Evolutionary conservation across 2,113 vertebrate species (phyloP), one percentile per base, ranked within the genome.

Genomic region (Pelmatolapia mariae): DNA sequence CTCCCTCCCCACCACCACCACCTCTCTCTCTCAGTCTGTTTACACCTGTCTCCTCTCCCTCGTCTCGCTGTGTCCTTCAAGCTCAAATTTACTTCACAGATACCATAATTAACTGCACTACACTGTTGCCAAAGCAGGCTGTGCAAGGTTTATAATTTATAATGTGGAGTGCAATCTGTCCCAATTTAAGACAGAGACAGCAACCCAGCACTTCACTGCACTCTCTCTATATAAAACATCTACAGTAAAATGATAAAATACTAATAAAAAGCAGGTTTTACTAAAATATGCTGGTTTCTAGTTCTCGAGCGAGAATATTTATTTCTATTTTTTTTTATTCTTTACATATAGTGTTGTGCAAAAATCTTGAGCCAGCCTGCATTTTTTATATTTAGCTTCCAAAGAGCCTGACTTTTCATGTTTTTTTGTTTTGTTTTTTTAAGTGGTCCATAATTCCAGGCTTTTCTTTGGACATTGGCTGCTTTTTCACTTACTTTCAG

Each of bases 41-140:
- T 40, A 13, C 63, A 83, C 56, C 88, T 78, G 59, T 89, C 87
- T 89, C 78, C 79, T 79, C 50, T 85, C 82, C 56, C 22, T 81
- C 54, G 9, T 19, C 66, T 81, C 18, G 36, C 66, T 29, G 54
- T 15, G 68, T 50, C 85, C 73, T 81, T 84, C 87, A 76, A 59
- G 79, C 59, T 59, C 52, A 33, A 33, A 66, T 66, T 53, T 63
- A 56, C 88, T 85, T 88, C 45, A 81, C 54, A 54, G 33, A 36
- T 73, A 24, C 53, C 40, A n/a, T 80, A 52, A 87, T 89, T 89
- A 89, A 85, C 80, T 18, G 4, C 43, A 8, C 79, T 16, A 2
- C 50, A 8, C 68, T 81, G 78, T 12, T 73, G 57, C 43, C 31
- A 59, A 82, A 83, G 47, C 71, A 52, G 59, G 40, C 11, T 86